These are phyloP conservation scores for Chrysolina haemoptera DNA, from an alignment of 2,888 invertebrate species.

Conservation along the genomic window DNA sequence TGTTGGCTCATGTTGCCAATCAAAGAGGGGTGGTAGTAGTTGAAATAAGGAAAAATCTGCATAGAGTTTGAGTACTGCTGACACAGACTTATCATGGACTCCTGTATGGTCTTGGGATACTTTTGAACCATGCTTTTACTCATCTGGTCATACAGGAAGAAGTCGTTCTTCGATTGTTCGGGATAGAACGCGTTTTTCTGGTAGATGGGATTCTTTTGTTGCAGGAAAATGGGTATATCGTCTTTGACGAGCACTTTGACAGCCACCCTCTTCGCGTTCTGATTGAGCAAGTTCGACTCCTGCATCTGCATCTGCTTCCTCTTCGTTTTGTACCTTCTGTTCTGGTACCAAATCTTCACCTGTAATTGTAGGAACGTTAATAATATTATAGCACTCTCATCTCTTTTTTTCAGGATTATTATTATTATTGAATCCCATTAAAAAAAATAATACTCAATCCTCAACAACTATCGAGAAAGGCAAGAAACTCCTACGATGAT, in stretches of 20 bases:
- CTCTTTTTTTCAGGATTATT: too few species aligned
- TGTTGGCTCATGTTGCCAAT: constrained; percentile 58
- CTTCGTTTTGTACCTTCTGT: constrained; percentile 88
- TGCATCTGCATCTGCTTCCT: constrained; percentile 92
- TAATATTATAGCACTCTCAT: too few species aligned
- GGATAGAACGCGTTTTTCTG: constrained; percentile 59
- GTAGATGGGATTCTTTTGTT: constrained; percentile 59
- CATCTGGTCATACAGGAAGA: constrained; percentile 66
- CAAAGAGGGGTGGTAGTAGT: constrained; percentile 67
- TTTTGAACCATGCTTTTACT: constrained; percentile 62
- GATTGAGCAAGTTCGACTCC: constrained; percentile 76
- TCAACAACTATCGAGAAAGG: too few species aligned
- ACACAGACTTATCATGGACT: constrained; percentile 68
- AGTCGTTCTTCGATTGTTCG: constrained; percentile 61
- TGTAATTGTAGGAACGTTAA: too few species aligned
- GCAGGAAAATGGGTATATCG: constrained; percentile 76
- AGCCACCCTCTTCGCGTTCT: constrained; percentile 87
- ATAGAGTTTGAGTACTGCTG: constrained; percentile 68
- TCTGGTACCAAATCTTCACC: constrained; percentile 84
- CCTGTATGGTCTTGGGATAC: constrained; percentile 67
- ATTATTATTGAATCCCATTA: too few species aligned
- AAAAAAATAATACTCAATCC: too few species aligned
- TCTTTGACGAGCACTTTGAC: constrained; percentile 93
- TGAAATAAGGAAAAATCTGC: constrained; percentile 69
- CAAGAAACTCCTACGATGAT: too few species aligned